Percentiles rank a stretch among this genome's conserved stretches.
Conservation (phyloP, 1,140 invertebrate genomes). For the Musca vetustissima region DNA sequence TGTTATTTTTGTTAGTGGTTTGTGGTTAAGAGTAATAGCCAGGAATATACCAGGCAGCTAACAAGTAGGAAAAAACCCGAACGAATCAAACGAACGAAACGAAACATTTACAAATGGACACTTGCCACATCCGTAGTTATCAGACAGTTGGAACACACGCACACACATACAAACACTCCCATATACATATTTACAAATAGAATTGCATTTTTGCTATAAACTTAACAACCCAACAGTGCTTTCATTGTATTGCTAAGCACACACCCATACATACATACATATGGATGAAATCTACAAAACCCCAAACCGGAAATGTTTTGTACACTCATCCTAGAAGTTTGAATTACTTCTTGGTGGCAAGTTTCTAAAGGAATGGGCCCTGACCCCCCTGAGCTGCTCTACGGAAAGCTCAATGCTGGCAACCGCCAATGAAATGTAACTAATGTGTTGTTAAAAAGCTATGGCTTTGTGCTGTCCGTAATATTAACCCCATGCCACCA, state of each 20-base stretch:
- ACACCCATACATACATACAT: neutral
- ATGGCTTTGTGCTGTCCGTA: constrained; percentile 10
- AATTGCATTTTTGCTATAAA: too few species aligned
- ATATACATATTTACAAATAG: neutral
- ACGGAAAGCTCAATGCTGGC: too few species aligned
- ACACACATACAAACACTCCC: neutral
- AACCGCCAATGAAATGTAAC: constrained; percentile 18
- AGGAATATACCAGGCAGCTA: too few species aligned
- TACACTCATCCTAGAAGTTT: neutral
- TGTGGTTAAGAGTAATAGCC: too few species aligned
- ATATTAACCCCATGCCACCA: neutral
- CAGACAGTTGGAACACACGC: neutral
- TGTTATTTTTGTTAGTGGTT: too few species aligned
- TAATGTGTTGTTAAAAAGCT: constrained; percentile 23
- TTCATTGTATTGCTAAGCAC: too few species aligned
- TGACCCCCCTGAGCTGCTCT: too few species aligned
- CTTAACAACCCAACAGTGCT: too few species aligned
- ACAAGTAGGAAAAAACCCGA: neutral
- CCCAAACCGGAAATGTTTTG: constrained; percentile 20
- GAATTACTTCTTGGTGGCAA: too few species aligned
- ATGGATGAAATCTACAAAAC: neutral
- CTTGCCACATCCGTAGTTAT: constrained; percentile 24
- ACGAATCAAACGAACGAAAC: neutral
- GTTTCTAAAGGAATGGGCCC: too few species aligned
- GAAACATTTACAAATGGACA: constrained; percentile 31